Evolutionary conservation across 2,888 invertebrate genomes (phyloP), one percentile per base, ranked within the genome.

Genomic region (Geophilus truncorum): DNA sequence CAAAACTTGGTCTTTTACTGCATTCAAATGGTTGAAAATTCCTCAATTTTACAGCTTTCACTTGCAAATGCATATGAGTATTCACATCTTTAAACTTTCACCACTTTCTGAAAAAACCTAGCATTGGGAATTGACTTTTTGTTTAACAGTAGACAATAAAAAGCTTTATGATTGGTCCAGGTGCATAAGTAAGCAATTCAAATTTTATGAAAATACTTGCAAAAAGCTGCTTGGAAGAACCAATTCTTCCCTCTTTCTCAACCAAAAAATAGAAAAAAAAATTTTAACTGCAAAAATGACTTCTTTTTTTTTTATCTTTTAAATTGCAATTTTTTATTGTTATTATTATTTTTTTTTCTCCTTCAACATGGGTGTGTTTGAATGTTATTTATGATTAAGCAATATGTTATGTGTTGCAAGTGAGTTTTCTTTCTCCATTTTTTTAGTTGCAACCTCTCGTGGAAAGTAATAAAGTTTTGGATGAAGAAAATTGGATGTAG

Each of bases 91-190:
- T 62, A 23, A 23, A 23, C 10, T 62, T 10, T 62, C 5, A n/a
- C n/a, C 21, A 62, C n/a, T 62, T 62, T 9, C n/a, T 21, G 21
- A 21, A 10, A 21, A 62, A 23, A 23, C 10, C 21, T 18, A n/a
- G 57, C 57, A 62, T 23, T 62, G 57, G 21, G 57, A 62, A 62
- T 62, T 62, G 57, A 62, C 57, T 21, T 62, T 62, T 18, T 62
- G 57, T 62, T 62, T 62, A 62, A 62, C 23, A 10, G 57, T 62
- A 62, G 57, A 62, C 57, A 62, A n/a, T 62, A 62, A 62, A 62
- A 62, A 62, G 57, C 21, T 62, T 62, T 62, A 62, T 18, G 57
- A 62, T 62, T 62, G 57, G 57, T 62, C 57, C 57, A 62, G 23
- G 57, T 62, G 57, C 21, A 40, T 18, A 62, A 21, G 57, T 21